Conservation (phyloP, 2,113 vertebrate genomes). For the Lophius piscatorius region DNA sequence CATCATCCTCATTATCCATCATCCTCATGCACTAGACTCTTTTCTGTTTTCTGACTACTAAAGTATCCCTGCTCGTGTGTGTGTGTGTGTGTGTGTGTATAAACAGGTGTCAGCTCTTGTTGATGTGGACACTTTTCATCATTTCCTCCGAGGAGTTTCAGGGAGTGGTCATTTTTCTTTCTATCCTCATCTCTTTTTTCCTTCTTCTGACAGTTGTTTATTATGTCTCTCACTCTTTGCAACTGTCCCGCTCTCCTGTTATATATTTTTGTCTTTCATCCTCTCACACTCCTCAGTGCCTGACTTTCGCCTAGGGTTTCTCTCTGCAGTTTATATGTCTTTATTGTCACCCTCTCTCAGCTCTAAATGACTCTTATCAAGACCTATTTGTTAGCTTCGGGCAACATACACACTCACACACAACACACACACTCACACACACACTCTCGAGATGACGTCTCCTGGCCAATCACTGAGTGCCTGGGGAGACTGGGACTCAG, state of each 20-base stretch:
- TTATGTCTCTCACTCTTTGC: conserved; percentile 11
- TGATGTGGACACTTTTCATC: conserved; percentile 50
- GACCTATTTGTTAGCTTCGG: conserved; percentile 42
- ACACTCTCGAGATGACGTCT: conserved; percentile 1
- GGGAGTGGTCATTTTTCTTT: conserved; percentile 21
- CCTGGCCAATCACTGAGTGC: conserved; percentile 32
- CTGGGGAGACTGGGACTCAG: conserved; percentile 28
- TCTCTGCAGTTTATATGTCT: conserved; percentile 46
- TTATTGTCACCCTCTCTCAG: conserved; percentile 32
- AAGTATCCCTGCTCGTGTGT: not conserved
- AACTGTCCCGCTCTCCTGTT: not conserved
- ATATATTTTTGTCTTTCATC: not conserved
- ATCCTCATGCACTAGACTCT: no score
- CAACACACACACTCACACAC: conserved; percentile 19
- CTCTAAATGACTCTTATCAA: conserved; percentile 61
- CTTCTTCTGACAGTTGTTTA: not conserved
- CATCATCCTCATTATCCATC: no score
- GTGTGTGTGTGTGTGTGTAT: not conserved
- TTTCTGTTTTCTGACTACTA: no score
- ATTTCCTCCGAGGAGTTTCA: conserved; percentile 40
- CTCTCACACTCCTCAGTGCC: conserved; percentile 9
- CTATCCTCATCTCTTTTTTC: conserved; percentile 8
- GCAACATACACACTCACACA: not conserved
- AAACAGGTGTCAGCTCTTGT: conserved; percentile 35
- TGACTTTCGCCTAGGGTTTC: conserved; percentile 18